These are phyloP conservation scores for Phyllotreta striolata DNA, from an alignment of 2,888 invertebrate genomes.

Conservation along the genomic window DNA sequence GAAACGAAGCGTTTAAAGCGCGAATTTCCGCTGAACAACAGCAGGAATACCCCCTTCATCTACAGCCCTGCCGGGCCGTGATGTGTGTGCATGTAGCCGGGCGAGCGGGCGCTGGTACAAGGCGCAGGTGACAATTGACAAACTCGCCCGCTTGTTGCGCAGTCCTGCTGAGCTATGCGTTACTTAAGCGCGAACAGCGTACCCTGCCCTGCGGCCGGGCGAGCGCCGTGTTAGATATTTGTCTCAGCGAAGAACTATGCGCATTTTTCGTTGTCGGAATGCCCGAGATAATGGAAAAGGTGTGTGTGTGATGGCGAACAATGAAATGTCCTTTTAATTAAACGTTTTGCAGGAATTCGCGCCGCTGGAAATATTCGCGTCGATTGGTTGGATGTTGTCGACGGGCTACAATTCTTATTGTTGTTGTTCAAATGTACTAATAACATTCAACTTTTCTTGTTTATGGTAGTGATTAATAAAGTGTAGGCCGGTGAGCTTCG, in stretches of 20 bases:
- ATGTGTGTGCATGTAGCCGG: slow-evolving; percentile 56
- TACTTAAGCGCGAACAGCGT: slow-evolving; percentile 57
- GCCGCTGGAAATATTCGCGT: no score
- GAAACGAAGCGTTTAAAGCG: slow-evolving; percentile 37
- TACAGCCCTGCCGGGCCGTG: slow-evolving; percentile 46
- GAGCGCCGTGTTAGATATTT: slow-evolving; percentile 58
- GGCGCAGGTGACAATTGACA: slow-evolving; percentile 61
- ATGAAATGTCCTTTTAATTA: slow-evolving; percentile 22
- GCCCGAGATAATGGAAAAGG: slow-evolving; percentile 59
- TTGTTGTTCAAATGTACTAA: slow-evolving; percentile 15
- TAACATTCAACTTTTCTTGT: slow-evolving; percentile 24
- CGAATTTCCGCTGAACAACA: slow-evolving; percentile 7
- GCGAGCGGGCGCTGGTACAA: slow-evolving; percentile 56
- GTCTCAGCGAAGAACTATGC: slow-evolving; percentile 53
- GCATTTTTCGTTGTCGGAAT: slow-evolving; percentile 55
- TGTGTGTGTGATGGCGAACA: slow-evolving; percentile 50
- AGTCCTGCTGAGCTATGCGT: slow-evolving; percentile 60
- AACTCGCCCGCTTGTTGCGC: slow-evolving; percentile 58
- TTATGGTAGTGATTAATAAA: slow-evolving; percentile 32
- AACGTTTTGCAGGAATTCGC: no score
- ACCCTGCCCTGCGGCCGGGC: slow-evolving; percentile 54
- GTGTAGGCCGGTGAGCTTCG: slow-evolving; percentile 19
- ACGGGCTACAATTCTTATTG: slow-evolving; percentile 15
- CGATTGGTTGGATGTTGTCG: not conserved
- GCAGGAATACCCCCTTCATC: slow-evolving; percentile 32